phyloP scores from a whole-genome alignment of 2,113 vertebrate species.

The Nansenia antarctica region DNA sequence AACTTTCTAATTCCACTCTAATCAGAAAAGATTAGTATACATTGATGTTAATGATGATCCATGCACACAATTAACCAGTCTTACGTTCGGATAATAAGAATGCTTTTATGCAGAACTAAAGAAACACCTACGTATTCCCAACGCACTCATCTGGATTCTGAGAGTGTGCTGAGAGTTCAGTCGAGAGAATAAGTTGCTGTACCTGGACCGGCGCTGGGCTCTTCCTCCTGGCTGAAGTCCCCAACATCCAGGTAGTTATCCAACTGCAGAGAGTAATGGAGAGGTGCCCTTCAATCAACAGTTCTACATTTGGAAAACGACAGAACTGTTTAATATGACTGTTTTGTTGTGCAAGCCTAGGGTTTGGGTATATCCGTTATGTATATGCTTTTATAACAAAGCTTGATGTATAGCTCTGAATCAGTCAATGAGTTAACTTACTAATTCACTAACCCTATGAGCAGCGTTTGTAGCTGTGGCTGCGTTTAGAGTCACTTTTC shows the following conservation, averaged over 20 bases:
- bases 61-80: conserved; percentile 43
- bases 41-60: conserved; percentile 53
- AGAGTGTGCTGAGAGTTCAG: not conserved
- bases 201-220: conserved; percentile 46
- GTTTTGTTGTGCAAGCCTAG: not conserved
- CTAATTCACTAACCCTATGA: too few species aligned
- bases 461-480: too few species aligned
- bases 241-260: conserved; percentile 59
- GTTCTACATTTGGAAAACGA: not conserved
- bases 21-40: conserved; percentile 39
- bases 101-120: conserved; percentile 7
- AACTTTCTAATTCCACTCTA: conserved; percentile 40
- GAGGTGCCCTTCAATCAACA: not conserved
- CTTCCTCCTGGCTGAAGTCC: conserved; percentile 56
- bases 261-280: conserved; percentile 52
- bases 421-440: too few species aligned
- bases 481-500: too few species aligned
- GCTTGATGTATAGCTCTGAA: too few species aligned
- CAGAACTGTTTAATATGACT: not conserved
- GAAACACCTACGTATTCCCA: conserved; percentile 15
- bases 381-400: too few species aligned
- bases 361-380: too few species aligned
- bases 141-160: conserved; percentile 12
- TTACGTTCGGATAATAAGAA: conserved; percentile 46
- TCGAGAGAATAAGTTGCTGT: conserved; percentile 23